These are phyloP conservation scores for Ptycholaimellus sp. DNA, from an alignment of 2,888 invertebrate species.

Conservation along the genomic window DNA sequence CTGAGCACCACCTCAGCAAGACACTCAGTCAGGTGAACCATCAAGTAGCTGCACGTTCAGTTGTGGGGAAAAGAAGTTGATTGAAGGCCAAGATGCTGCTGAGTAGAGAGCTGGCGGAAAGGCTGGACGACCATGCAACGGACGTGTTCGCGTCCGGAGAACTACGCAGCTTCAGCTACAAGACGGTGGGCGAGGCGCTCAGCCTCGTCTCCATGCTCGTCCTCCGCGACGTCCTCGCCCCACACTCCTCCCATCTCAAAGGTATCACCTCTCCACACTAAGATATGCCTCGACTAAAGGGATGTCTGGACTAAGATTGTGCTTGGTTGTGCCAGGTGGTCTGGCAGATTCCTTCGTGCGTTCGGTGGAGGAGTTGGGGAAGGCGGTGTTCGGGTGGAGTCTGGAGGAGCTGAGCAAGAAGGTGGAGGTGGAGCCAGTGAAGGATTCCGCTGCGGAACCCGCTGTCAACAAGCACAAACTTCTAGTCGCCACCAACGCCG, in stretches of 20 bases:
- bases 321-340: background rate
- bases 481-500: constrained; percentile 84
- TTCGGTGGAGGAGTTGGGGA: constrained; percentile 16
- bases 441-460: background rate
- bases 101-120: constrained; percentile 53
- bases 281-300: no score
- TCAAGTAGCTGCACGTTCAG: no score
- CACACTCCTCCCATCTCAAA: constrained; percentile 11
- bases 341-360: no score
- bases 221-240: constrained; percentile 46
- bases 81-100: no score
- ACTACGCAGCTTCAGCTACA: constrained; percentile 58
- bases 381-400: constrained; percentile 8
- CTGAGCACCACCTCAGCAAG: background rate
- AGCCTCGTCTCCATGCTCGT: constrained; percentile 75
- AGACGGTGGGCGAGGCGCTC: constrained; percentile 74
- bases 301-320: background rate
- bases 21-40: constrained; percentile 34
- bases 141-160: constrained; percentile 26
- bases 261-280: constrained; percentile 10
- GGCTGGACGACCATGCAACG: constrained; percentile 56
- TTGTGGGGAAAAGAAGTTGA: no score
- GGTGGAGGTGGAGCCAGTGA: background rate
- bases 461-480: constrained; percentile 60
- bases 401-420: background rate